Conservation (phyloP, 2,797 vertebrate species). For the Periparus ater region DNA sequence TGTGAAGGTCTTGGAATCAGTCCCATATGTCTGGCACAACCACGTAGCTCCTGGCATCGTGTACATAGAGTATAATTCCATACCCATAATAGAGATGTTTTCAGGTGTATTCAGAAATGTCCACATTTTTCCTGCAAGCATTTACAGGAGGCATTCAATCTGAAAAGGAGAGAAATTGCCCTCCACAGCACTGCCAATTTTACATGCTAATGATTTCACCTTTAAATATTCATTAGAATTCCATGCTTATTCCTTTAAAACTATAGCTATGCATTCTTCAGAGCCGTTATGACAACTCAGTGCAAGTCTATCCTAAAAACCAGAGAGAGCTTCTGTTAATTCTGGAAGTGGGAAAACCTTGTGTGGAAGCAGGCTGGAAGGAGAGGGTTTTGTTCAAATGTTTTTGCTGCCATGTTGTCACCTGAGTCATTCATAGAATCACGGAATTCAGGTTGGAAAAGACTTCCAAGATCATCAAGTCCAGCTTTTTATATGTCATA, state of each 20-base stretch:
- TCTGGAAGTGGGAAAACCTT: neutral
- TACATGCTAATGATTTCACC: neutral
- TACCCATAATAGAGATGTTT: neutral
- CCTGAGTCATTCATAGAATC: neutral
- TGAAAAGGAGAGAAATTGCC: neutral
- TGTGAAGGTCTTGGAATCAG: neutral
- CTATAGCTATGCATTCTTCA: neutral
- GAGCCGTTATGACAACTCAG: neutral
- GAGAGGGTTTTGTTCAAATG: neutral
- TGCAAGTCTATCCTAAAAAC: neutral
- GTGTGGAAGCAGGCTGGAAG: neutral
- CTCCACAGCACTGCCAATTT: neutral
- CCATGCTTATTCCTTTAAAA: neutral
- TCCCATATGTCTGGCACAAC: neutral
- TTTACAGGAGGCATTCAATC: neutral
- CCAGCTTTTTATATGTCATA: neutral
- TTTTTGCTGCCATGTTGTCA: neutral
- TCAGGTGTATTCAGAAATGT: neutral
- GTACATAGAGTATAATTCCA: neutral
- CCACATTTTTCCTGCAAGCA: neutral
- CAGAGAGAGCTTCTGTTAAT: neutral
- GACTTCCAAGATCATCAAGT: neutral
- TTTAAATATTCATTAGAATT: neutral
- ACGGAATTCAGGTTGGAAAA: neutral
- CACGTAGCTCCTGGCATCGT: rapidly evolving